phyloP scores from a whole-genome alignment of 2,797 vertebrate species.

The Graptemys geographica region DNA sequence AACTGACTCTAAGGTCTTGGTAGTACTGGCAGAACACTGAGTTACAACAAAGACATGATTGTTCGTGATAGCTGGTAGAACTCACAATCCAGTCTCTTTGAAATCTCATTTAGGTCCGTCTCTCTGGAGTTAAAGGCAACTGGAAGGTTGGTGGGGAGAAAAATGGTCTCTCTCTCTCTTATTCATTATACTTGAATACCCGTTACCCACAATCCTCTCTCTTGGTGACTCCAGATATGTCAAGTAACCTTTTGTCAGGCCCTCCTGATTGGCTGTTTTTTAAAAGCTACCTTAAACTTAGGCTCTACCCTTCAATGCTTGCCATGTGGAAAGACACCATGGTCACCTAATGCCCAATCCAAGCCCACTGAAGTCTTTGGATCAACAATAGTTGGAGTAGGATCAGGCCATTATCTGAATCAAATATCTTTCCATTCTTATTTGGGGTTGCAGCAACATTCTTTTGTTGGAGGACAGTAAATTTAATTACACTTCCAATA shows the following conservation, averaged over 20 bases:
- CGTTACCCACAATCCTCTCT: not conserved
- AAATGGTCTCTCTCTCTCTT: not conserved
- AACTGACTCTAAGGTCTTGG: accelerated
- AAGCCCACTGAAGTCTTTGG: not conserved
- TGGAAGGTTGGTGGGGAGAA: not conserved
- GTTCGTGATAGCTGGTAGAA: not conserved
- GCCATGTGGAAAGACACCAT: not conserved
- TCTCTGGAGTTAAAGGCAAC: not conserved
- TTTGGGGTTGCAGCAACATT: not conserved
- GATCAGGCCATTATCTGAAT: not conserved
- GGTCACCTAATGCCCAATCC: not conserved
- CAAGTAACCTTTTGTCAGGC: not conserved
- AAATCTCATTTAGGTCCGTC: not conserved
- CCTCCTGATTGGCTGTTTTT: not conserved
- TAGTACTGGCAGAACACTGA: accelerated
- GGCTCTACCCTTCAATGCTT: not conserved
- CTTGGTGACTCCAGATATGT: no score
- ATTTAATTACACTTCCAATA: not conserved
- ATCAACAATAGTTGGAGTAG: not conserved
- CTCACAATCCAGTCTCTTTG: accelerated
- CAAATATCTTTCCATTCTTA: not conserved
- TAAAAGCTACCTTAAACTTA: not conserved
- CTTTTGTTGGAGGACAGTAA: not conserved
- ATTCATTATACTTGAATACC: not conserved
- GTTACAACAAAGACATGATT: accelerated